phyloP scores from a whole-genome alignment of 2,113 vertebrate species.

The Sebastes schlegelii region DNA sequence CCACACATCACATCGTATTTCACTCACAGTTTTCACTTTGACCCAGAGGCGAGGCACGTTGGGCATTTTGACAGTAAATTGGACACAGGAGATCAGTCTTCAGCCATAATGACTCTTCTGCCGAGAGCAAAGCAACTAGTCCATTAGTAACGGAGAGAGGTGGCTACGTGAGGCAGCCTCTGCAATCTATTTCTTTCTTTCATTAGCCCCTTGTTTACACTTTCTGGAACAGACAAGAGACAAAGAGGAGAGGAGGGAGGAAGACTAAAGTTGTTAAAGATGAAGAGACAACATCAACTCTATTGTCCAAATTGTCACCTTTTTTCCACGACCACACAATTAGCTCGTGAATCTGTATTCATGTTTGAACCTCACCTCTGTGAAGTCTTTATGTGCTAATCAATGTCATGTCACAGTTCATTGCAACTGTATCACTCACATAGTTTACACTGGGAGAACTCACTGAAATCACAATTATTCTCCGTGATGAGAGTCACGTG shows the following conservation, averaged over 20 bases:
- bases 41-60: conserved; percentile 47
- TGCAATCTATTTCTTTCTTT: conserved; percentile 68
- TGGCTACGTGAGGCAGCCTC: conserved; percentile 47
- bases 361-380: neutral
- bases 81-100: conserved; percentile 70
- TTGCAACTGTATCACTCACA: conserved; percentile 22
- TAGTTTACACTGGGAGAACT: neutral
- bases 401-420: conserved; percentile 42
- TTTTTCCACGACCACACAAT: neutral
- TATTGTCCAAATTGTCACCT: neutral
- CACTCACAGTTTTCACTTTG: conserved; percentile 40
- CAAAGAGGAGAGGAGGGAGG: conserved; percentile 6
- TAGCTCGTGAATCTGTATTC: conserved; percentile 16
- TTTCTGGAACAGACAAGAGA: conserved; percentile 55
- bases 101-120: conserved; percentile 65
- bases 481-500: neutral
- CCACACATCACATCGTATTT: conserved; percentile 47
- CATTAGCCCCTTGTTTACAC: conserved; percentile 74
- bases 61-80: conserved; percentile 71
- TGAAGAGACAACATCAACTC: neutral
- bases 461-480: conserved; percentile 21
- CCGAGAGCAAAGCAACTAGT: conserved; percentile 60
- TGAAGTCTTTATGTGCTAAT: conserved; percentile 11
- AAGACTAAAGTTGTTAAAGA: conserved; percentile 1
- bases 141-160: conserved; percentile 68